These are phyloP conservation scores for Paraplagusia blochii DNA, from an alignment of 2,113 vertebrate genomes.

Conservation along the genomic window DNA sequence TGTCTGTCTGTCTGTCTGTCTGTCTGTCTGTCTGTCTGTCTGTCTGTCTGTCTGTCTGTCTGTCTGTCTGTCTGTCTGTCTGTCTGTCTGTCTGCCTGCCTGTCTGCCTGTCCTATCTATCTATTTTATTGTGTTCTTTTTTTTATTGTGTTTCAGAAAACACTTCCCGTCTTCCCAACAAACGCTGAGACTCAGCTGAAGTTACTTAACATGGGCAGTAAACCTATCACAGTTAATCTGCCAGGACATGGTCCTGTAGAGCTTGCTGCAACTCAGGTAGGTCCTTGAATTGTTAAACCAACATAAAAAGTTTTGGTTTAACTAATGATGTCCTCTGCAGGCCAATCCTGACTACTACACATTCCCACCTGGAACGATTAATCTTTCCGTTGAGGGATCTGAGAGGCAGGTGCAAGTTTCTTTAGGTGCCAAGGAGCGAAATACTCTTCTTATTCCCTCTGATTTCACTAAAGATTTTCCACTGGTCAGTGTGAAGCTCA, in stretches of 20 bases:
- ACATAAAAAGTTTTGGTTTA: too few relatives aligned
- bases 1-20: too few relatives aligned
- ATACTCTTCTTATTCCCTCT: constrained; percentile 73
- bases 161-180: constrained; percentile 82
- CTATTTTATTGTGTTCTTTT: too few relatives aligned
- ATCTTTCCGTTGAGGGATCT: not conserved
- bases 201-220: constrained; percentile 79
- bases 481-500: constrained; percentile 56
- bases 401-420: fast-evolving
- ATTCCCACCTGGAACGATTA: constrained; percentile 38
- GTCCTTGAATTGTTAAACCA: too few relatives aligned
- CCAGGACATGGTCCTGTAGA: not conserved
- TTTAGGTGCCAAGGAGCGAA: constrained; percentile 11
- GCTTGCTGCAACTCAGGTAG: constrained; percentile 58
- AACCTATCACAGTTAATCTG: constrained; percentile 40
- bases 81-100: too few relatives aligned
- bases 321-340: constrained; percentile 59
- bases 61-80: too few relatives aligned
- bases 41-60: too few relatives aligned
- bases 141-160: too few relatives aligned
- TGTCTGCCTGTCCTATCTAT: too few relatives aligned
- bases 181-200: constrained; percentile 79
- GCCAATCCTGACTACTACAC: constrained; percentile 62
- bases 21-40: too few relatives aligned
- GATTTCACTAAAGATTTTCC: fast-evolving